Base-by-base conservation (phyloP, 2,113 vertebrate genomes). In the Sialia sialis region DNA sequence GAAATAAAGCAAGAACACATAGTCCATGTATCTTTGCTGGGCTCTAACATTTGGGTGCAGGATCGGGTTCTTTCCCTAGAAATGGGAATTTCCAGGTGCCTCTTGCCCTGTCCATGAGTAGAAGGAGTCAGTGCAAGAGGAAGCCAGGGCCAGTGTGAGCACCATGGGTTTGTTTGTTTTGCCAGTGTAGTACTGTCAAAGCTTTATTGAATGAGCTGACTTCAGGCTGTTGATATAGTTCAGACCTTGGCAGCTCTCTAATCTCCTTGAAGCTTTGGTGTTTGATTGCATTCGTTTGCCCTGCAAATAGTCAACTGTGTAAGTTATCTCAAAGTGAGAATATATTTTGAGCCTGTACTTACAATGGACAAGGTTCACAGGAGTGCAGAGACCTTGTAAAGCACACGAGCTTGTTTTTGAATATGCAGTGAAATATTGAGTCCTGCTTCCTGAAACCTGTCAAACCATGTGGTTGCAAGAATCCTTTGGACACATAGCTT, bases 271-370 rank as follows among this genome's bases (percentile, higher is more conserved):
- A 97, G 96, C 98, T 97, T 96, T 94, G 94, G 92, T 94, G 94
- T 98, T 97, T 98, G 97, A 98, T 97, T 98, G 96, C 91, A 80
- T 98, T 97, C 60, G 69, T 97, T 98, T 97, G 96, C 97, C 97
- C 97, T 98, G 97, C 95, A 97, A 96, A 98, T 97, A 98, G 98
- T 97, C 97, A 97, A 92, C 66, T 76, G 94, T 95, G 91, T 96
- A 97, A 97, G 97, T 97, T 98, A 98, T 96, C 96, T 97, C 83
- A 43, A 97, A 98, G 97, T 95, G 97, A 97, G 97, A 98, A 96
- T 97, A 90, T 95, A 95, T 95, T 97, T 95, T 81, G 95, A 97
- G 94, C 90, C 85, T 73, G 76, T 97, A 64, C 97, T 98, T 97
- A 84, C 96, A 96, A 96, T 87, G 96, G 96, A 96, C 96, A 95